Evolutionary conservation across 2,888 invertebrate genomes (phyloP).

Genomic region (Mechanitis messenoides): DNA sequence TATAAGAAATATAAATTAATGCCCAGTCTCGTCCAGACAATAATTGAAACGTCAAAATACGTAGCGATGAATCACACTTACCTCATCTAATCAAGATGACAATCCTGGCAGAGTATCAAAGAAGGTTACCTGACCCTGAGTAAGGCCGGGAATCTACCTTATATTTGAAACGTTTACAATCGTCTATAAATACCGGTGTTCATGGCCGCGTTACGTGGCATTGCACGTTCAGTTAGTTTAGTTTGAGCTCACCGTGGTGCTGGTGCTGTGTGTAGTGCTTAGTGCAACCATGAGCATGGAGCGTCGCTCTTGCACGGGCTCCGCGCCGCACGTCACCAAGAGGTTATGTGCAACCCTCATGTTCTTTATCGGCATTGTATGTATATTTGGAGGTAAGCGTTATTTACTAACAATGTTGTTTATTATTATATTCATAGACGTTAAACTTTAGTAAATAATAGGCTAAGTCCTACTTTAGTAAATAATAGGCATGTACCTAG

Average conservation of each 20-base stretch:
- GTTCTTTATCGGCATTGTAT: conserved; percentile 53
- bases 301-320: conserved; percentile 45
- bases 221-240: conserved; percentile 21
- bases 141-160: conserved; percentile 19
- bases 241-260: conserved; percentile 17
- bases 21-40: too few relatives aligned
- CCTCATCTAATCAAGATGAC: not conserved
- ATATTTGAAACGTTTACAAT: conserved; percentile 29
- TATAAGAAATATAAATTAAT: too few relatives aligned
- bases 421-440: not conserved
- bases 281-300: conserved; percentile 43
- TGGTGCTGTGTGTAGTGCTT: conserved; percentile 20
- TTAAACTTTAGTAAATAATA: too few relatives aligned
- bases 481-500: too few relatives aligned
- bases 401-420: conserved; percentile 37
- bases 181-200: conserved; percentile 56
- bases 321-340: conserved; percentile 53
- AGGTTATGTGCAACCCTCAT: conserved; percentile 54
- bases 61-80: not conserved
- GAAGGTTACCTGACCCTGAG: conserved; percentile 22
- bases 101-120: conserved; percentile 23
- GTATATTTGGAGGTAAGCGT: conserved; percentile 62
- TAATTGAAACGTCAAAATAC: too few relatives aligned
- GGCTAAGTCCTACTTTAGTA: not conserved
- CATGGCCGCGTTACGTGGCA: conserved; percentile 43